Base-by-base conservation (phyloP, 1,140 invertebrate species). In the Episyrphus balteatus region DNA sequence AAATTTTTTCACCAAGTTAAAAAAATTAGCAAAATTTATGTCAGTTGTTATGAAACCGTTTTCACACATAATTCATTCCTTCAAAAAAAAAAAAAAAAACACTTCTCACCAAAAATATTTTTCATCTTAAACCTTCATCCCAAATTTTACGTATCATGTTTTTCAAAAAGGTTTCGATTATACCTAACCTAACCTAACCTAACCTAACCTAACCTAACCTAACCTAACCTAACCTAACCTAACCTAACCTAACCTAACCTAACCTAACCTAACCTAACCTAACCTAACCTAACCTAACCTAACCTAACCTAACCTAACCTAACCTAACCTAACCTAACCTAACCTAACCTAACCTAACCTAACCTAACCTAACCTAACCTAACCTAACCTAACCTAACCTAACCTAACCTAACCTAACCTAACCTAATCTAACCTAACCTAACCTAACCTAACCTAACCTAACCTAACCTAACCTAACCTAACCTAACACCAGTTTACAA, bases 221-320 rank as follows among this genome's bases (percentile, higher is more conserved):
- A 60, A 62, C 58, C 59, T 58, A 62, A 64, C 61, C 61, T 62
- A 62, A 65, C 61, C 58, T 65, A 65, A 54, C 55, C 53, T 59
- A 52, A 51, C 57, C 55, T 60, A 53, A 54, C 58, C 52, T 58
- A 53, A 50, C 52, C 55, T 54, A 50, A 55, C 54, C 56, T 59
- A 53, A 51, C 54, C 58, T 56, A 53, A 55, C 58, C 60, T 57
- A 56, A 51, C 58, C 55, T 57, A 56, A 55, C 56, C 57, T 59
- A 56, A 62, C 53, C 60, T 54, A 61, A 58, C 57, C 58, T 58
- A 63, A 63, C 53, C 57, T 58, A 61, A 62, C 57, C 59, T 54
- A 58, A 59, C 57, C 56, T 53, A 50, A 50, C 52, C 54, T 55
- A 58, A 58, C 55, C 55, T 55, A 57, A 54, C 53, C 53, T 52